Evolutionary conservation across 2,113 vertebrate species (phyloP).

Genomic region (Clarias macrocephalus): DNA sequence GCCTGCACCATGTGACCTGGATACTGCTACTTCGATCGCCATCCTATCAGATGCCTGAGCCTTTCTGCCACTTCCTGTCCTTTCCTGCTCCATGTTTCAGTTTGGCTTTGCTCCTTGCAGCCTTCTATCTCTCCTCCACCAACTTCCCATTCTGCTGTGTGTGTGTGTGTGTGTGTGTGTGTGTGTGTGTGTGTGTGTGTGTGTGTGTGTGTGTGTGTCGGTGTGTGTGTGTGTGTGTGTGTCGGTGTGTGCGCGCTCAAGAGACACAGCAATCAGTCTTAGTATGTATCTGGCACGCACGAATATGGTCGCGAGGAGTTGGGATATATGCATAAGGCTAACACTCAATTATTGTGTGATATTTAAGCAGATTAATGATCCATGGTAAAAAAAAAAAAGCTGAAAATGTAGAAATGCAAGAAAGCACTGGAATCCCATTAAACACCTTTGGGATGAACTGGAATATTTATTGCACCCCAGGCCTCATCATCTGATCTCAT

Average conservation of each 20-base stretch:
- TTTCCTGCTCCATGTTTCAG: conserved; percentile 56
- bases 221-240: not conserved
- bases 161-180: conserved; percentile 14
- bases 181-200: not conserved
- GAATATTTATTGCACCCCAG: too few relatives aligned
- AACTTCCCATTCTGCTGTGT: conserved; percentile 28
- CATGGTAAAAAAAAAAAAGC: not conserved
- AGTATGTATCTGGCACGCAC: conserved; percentile 3
- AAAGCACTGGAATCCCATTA: not conserved
- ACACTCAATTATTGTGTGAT: not conserved
- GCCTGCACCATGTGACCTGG: conserved; percentile 59
- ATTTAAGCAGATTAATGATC: not conserved
- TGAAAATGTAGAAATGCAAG: not conserved
- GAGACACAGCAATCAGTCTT: conserved; percentile 15
- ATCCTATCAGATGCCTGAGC: conserved; percentile 64
- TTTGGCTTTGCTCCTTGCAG: conserved; percentile 37
- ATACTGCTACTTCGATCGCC: conserved; percentile 62
- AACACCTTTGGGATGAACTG: too few relatives aligned
- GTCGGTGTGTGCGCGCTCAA: not conserved
- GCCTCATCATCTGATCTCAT: too few relatives aligned
- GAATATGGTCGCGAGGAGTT: not conserved
- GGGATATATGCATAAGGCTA: not conserved
- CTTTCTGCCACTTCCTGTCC: conserved; percentile 57
- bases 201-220: not conserved
- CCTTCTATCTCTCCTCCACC: conserved; percentile 42